These are phyloP conservation scores for Panthera uncia DNA, from an alignment of 2,113 vertebrate genomes.

Conservation along the genomic window DNA sequence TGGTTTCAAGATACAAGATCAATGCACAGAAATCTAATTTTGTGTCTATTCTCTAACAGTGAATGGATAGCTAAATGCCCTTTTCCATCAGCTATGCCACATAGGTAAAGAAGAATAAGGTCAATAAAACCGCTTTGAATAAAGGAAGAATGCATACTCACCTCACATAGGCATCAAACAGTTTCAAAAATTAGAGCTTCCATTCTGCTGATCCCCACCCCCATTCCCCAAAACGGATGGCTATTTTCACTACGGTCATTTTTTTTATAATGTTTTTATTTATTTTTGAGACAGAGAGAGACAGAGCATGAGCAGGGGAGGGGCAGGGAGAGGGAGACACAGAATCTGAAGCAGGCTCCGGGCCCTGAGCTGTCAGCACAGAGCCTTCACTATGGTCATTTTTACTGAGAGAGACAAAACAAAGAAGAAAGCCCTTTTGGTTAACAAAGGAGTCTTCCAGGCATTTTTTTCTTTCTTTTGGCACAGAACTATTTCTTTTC, in stretches of 20 bases:
- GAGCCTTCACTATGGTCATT: neutral
- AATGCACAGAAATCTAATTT: neutral
- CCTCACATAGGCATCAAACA: neutral
- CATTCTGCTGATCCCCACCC: neutral
- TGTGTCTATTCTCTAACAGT: neutral
- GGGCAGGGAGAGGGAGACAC: no score
- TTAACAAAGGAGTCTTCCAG: neutral
- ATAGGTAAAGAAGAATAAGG: neutral
- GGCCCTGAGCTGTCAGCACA: no score
- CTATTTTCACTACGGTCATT: neutral
- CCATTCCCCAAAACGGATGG: neutral
- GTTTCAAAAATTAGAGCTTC: neutral
- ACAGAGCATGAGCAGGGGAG: neutral
- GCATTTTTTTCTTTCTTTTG: neutral
- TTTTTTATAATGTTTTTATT: no score
- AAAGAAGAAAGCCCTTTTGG: neutral
- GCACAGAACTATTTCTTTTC: neutral
- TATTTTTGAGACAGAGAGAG: neutral
- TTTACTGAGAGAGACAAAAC: neutral
- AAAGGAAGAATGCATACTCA: neutral
- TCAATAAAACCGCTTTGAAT: neutral
- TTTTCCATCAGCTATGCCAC: neutral
- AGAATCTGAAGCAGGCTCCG: no score
- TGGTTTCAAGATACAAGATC: neutral
- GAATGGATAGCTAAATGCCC: neutral